phyloP scores from a whole-genome alignment of 2,797 vertebrate genomes.

The Pristis pectinata region DNA sequence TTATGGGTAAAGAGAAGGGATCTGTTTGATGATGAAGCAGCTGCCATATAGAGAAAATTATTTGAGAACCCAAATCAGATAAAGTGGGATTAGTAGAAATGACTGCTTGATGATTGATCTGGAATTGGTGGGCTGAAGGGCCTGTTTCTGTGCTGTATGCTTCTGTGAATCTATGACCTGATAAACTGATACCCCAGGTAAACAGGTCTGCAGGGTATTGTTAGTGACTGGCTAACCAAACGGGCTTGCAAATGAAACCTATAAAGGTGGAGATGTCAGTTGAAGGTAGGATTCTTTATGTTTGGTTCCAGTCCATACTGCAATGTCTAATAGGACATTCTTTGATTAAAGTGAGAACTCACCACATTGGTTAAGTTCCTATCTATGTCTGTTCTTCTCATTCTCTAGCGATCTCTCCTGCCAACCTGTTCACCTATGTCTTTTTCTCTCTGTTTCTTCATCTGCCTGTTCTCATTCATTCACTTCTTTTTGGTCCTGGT shows the following conservation, averaged over 20 bases:
- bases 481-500: background rate
- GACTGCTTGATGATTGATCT: too few species aligned
- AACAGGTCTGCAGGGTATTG: background rate
- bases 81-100: too few species aligned
- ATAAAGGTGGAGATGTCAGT: background rate
- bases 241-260: background rate
- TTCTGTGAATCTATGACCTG: background rate
- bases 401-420: background rate
- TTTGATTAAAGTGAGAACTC: background rate
- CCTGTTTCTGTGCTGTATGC: too few species aligned
- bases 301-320: background rate
- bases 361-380: background rate
- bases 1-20: background rate
- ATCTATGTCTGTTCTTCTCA: background rate
- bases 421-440: too few species aligned
- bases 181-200: background rate
- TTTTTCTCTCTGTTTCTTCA: background rate
- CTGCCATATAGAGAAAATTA: too few species aligned
- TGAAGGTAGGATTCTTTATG: background rate
- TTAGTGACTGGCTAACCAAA: background rate
- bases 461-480: background rate
- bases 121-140: too few species aligned
- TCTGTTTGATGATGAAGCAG: background rate
- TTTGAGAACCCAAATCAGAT: too few species aligned
- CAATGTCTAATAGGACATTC: background rate